Base-by-base conservation (phyloP, 2,888 invertebrate species). In the Pogonocherus hispidulus region DNA sequence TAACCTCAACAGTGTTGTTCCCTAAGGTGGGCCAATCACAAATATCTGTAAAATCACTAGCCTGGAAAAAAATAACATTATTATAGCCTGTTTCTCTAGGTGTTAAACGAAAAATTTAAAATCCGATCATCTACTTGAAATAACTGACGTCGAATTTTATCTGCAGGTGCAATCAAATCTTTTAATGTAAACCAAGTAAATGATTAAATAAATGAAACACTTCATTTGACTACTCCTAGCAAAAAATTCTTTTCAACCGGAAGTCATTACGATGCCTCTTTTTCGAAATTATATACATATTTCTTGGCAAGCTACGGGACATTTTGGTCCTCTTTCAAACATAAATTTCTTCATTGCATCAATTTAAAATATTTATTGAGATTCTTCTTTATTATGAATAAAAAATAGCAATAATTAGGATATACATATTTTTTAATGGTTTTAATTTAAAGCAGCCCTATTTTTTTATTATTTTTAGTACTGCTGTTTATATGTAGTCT, bases 11-110 rank as follows among this genome's bases (percentile, higher is more conserved):
- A 82, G 88, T 87, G 84, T 88, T 89, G 84, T 91, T 90, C 77
- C 94, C 94, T 76, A 97, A 88, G 76, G 95, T 92, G 79, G 97
- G 97, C 97, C 97, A 97, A 86, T 96, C 96, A 76, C 94, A 93
- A 80, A 93, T 93, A 87, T 96, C 94, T 75, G 93, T 72, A 86
- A 96, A 94, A 86, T 94, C 93, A 84, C 94, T 93, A 74, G 94
- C 93, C 95, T 95, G 89, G 4, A 87, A 87, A 81, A 80, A 79
- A 76, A 41, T 3, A 47, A 67, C 27, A 62, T 32, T 32, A 32
- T 19, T 32, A 9, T 32, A 32, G 32, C 8, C n/a, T n/a, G n/a
- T n/a, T 32, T 32, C 11, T 32, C 11, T 32, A 8, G 6, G 8
- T 14, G n/a, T 41, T 41, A 41, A 37, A 37, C 8, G 27, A 8